Base-by-base conservation (phyloP, 2,113 vertebrate genomes). In the Centropristis striata region DNA sequence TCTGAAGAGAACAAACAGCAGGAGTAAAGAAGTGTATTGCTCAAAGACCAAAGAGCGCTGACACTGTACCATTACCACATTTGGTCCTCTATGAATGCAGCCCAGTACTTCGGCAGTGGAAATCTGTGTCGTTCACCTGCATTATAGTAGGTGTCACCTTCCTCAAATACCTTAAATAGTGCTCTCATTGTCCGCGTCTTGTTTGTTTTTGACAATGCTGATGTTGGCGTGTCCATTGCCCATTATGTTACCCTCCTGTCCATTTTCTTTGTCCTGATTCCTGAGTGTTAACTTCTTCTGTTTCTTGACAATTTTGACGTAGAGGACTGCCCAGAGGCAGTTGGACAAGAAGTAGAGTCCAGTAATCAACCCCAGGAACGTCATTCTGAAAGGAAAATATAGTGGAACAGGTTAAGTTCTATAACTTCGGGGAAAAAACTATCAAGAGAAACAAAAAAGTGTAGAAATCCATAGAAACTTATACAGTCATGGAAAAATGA, bases 341-440 rank as follows among this genome's bases (percentile, higher is more conserved):
- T 90, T 92, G 37, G 85, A 7, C 1, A 93, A 4, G 47, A 75
- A 25, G 74, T 92, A 92, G 3, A 95, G 61, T 47, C 86, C 91
- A 10, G 68, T 90, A 20, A 94, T 78, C 44, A 96, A 46, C 1
- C 95, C 95, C 77, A 95, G 32, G 73, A 92, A 96, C 0, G 81
- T 92, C 9, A 86, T 4, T 65, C 95, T 96, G 88, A 8, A 87
- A 55, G n/a, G 1, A 42, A n/a, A 81, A 16, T 13, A 55, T 1
- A 78, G 32, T 6, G 5, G 6, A 71, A 44, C 2, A 61, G 25
- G 53, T 64, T 16, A 25, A 3, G n/a, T 44, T 36, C 0, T 6
- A 32, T 3, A 32, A 32, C 4, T 32, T 32, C 32, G 3, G n/a
- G n/a, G n/a, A 32, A 32, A 32, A 32, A 32, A 32, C 32, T 32